Evolutionary conservation across 2,113 vertebrate species (phyloP).

Genomic region (Daphoenositta chrysoptera): DNA sequence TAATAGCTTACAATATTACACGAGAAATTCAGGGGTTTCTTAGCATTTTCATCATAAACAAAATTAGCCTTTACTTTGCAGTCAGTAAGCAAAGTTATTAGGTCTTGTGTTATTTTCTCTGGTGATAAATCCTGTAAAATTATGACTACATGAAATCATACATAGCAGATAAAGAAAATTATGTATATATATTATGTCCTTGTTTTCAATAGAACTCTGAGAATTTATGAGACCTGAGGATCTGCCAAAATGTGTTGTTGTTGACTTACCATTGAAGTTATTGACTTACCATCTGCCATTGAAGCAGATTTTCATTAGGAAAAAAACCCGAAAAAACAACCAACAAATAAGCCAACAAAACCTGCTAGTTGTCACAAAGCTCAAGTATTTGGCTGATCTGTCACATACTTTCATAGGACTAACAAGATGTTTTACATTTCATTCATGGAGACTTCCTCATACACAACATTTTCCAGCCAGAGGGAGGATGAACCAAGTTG

Average conservation of each 20-base stretch:
- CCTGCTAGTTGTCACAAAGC: neutral
- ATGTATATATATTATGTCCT: neutral
- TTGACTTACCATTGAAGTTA: neutral
- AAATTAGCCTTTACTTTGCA: neutral
- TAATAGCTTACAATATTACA: neutral
- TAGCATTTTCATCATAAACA: neutral
- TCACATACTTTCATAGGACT: neutral
- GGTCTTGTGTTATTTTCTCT: neutral
- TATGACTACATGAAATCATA: neutral
- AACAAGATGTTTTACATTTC: constrained; percentile 9
- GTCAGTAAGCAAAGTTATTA: neutral
- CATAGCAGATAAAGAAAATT: neutral
- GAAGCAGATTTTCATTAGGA: neutral
- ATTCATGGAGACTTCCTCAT: neutral
- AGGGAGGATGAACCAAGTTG: neutral
- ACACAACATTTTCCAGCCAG: neutral
- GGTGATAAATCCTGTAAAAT: neutral
- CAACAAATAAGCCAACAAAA: neutral
- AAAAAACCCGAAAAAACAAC: neutral
- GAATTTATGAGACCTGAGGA: neutral
- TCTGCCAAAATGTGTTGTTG: neutral
- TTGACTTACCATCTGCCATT: neutral
- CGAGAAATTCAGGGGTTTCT: neutral
- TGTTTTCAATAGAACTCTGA: neutral
- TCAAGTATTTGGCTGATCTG: constrained; percentile 3